Conservation (phyloP, 2,888 invertebrate species). For the Plagiodera versicolora region DNA sequence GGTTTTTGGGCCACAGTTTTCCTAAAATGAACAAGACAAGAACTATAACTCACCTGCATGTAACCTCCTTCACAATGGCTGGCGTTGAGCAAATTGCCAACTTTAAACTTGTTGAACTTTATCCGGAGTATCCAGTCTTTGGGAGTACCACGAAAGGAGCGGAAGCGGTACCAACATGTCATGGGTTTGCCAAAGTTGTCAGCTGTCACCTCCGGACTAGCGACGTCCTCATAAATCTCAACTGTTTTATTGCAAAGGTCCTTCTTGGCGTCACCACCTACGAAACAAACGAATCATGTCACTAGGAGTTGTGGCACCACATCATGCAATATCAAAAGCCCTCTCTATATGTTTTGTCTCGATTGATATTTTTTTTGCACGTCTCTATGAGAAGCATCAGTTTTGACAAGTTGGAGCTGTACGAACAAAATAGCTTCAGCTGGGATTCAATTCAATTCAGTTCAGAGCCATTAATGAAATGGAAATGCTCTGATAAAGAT, state of each 20-base stretch:
- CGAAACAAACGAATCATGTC: slow-evolving; percentile 3
- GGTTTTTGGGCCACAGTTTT: too few species aligned
- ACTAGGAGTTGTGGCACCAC: too few species aligned
- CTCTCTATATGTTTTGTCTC: too few species aligned
- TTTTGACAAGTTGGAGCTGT: too few species aligned
- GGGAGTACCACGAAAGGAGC: slow-evolving; percentile 83
- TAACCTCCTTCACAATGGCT: slow-evolving; percentile 87
- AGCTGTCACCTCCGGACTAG: slow-evolving; percentile 81
- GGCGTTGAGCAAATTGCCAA: slow-evolving; percentile 82
- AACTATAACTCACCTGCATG: slow-evolving; percentile 69
- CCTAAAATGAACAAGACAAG: not conserved
- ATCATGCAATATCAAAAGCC: too few species aligned
- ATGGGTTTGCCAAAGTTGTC: slow-evolving; percentile 83
- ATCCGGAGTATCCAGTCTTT: slow-evolving; percentile 89
- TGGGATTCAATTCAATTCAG: not conserved
- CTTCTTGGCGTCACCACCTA: slow-evolving; percentile 66
- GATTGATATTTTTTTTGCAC: too few species aligned
- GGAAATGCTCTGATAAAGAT: too few species aligned
- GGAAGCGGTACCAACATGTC: slow-evolving; percentile 88
- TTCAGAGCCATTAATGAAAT: not conserved
- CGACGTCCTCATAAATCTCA: slow-evolving; percentile 89
- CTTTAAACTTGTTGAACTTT: slow-evolving; percentile 91
- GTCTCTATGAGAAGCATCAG: too few species aligned
- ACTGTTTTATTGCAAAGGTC: slow-evolving; percentile 94
- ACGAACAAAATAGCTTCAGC: not conserved